These are phyloP conservation scores for Chrysodeixis includens DNA, from an alignment of 2,888 invertebrate species.

Conservation along the genomic window DNA sequence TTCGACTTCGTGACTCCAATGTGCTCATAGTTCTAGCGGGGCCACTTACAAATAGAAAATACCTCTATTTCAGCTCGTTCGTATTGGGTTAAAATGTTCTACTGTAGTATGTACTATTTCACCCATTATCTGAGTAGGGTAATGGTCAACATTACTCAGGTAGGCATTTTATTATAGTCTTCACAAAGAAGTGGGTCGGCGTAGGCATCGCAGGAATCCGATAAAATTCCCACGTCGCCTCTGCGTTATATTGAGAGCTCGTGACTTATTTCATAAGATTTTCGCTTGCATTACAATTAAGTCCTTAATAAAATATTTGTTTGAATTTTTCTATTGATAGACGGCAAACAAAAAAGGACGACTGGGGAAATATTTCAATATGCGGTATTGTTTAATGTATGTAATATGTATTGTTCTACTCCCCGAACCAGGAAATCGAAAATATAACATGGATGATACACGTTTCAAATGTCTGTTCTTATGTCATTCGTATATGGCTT, in stretches of 20 bases:
- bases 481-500: background rate
- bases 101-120: background rate
- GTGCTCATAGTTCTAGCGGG: background rate
- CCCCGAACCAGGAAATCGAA: conserved; percentile 1
- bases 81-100: background rate
- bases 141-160: conserved; percentile 36
- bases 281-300: conserved; percentile 12
- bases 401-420: too few relatives aligned
- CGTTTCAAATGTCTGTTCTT: background rate
- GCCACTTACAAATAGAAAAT: background rate
- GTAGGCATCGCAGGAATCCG: conserved; percentile 55
- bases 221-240: conserved; percentile 51
- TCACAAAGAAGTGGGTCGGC: conserved; percentile 39
- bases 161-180: conserved; percentile 46
- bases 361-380: too few relatives aligned
- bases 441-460: background rate
- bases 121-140: conserved; percentile 27
- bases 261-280: conserved; percentile 43
- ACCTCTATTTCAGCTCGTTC: background rate
- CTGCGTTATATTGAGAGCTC: conserved; percentile 38
- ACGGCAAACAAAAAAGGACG: background rate
- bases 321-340: background rate
- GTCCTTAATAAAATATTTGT: conserved; percentile 15
- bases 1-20: background rate
- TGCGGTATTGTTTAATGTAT: too few relatives aligned